Evolutionary conservation across 2,113 vertebrate species (phyloP).

Genomic region (Chaenocephalus aceratus): DNA sequence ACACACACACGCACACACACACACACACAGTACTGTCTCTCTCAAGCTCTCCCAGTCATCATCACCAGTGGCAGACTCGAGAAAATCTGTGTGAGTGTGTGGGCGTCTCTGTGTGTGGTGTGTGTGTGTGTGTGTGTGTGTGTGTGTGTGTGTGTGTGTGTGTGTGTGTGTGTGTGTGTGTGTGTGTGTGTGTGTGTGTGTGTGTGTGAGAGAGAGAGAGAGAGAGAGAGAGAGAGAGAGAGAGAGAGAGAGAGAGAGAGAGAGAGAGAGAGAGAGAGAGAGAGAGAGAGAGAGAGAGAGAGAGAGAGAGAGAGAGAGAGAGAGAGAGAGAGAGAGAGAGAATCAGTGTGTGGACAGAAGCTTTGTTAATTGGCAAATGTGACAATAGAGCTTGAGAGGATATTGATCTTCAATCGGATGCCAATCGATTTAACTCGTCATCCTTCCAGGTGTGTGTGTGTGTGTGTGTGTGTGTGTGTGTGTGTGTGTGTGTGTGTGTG

Average conservation of each 20-base stretch:
- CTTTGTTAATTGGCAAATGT: slow-evolving; percentile 82
- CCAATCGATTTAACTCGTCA: slow-evolving; percentile 69
- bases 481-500: slow-evolving; percentile 37
- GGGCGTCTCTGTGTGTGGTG: not conserved
- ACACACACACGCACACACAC: not conserved
- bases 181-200: slow-evolving; percentile 1
- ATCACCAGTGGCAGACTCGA: too few relatives aligned
- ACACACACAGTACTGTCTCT: too few relatives aligned
- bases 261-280: too few relatives aligned
- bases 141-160: not conserved
- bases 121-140: not conserved
- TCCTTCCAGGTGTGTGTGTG: slow-evolving; percentile 68
- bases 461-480: slow-evolving; percentile 40
- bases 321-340: slow-evolving; percentile 19
- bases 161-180: not conserved
- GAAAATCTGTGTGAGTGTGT: not conserved
- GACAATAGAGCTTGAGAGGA: slow-evolving; percentile 77
- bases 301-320: too few relatives aligned
- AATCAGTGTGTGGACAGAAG: slow-evolving; percentile 74
- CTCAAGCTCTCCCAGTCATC: too few relatives aligned
- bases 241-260: too few relatives aligned
- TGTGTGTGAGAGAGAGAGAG: too few relatives aligned
- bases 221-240: too few relatives aligned
- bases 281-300: too few relatives aligned
- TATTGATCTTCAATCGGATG: slow-evolving; percentile 82